Percentiles rank a stretch among this genome's conserved stretches.
Evolutionary conservation across 2,888 invertebrate species (phyloP).

Genomic region (Plusia festucae): DNA sequence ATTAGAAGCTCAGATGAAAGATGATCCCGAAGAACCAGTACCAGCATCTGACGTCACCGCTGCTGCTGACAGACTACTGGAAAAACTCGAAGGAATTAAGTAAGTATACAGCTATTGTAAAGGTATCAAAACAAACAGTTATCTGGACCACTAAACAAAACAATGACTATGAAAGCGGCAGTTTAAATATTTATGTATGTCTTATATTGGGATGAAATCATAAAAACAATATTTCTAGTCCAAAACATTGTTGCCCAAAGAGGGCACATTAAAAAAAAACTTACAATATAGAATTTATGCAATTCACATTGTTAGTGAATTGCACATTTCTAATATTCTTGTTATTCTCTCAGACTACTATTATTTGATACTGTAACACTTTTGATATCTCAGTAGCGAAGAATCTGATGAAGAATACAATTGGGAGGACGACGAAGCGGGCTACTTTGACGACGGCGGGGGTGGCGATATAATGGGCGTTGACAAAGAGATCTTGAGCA

Average conservation of each 20-base stretch:
- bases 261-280: neutral
- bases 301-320: too few relatives aligned
- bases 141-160: neutral
- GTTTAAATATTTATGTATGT: neutral
- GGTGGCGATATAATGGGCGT: conserved; percentile 79
- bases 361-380: too few relatives aligned
- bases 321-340: too few relatives aligned
- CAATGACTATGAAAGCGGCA: neutral
- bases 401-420: conserved; percentile 75
- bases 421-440: conserved; percentile 75
- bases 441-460: conserved; percentile 75
- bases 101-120: conserved; percentile 55
- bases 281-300: too few relatives aligned
- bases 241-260: neutral
- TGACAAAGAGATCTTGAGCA: conserved; percentile 72
- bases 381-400: conserved; percentile 29
- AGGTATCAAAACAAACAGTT: neutral
- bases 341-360: too few relatives aligned
- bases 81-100: conserved; percentile 78
- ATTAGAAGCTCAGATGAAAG: conserved; percentile 76
- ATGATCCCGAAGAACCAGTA: conserved; percentile 68
- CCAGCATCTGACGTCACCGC: conserved; percentile 76
- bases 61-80: conserved; percentile 75
- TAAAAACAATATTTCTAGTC: neutral
- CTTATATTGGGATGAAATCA: neutral